A percentile compares a stretch with the other conserved stretches of the same genome.
Conservation (phyloP, 2,113 vertebrate genomes). For the Sialia sialis region DNA sequence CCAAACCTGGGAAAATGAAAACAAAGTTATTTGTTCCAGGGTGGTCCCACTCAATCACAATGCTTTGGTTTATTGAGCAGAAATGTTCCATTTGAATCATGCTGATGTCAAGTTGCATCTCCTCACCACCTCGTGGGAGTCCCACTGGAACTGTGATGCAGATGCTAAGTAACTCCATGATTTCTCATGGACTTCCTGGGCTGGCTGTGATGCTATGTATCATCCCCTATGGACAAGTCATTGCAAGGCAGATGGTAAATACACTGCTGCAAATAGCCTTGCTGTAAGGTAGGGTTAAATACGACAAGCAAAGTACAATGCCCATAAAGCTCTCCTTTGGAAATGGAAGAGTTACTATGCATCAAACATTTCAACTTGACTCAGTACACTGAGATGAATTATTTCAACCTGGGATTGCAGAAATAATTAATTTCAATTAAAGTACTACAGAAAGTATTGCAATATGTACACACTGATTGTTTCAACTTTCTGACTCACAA, state of each 20-base stretch:
- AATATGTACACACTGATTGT: background rate
- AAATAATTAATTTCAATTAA: constrained; percentile 41
- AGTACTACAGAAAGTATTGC: background rate
- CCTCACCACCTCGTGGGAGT: background rate
- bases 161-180: background rate
- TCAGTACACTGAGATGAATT: background rate
- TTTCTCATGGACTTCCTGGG: background rate
- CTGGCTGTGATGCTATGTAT: background rate
- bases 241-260: background rate
- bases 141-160: background rate
- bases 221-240: background rate
- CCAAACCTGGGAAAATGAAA: background rate
- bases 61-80: constrained; percentile 23
- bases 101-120: constrained; percentile 35
- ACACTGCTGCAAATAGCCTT: background rate
- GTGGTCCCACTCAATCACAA: constrained; percentile 2
- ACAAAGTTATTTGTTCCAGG: background rate
- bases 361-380: background rate
- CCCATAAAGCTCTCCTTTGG: background rate
- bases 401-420: background rate
- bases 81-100: constrained; percentile 33
- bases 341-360: background rate
- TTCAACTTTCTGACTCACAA: background rate
- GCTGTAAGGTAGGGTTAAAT: background rate
- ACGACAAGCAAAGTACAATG: background rate